phyloP scores from a whole-genome alignment of 1,140 invertebrate species.

The Ceratina australensis region DNA sequence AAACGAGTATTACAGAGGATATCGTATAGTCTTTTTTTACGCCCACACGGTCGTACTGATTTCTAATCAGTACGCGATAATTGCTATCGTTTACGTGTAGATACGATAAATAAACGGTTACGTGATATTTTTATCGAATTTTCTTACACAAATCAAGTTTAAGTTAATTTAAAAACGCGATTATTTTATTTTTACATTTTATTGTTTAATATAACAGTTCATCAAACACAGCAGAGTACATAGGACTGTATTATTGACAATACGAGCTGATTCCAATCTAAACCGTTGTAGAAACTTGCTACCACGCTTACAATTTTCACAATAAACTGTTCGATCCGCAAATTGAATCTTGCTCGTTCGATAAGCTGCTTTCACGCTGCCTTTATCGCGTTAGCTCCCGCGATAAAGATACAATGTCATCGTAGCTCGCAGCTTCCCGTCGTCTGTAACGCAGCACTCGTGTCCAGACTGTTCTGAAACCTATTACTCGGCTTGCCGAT shows the following conservation, averaged over 20 bases:
- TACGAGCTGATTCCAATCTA: too few species aligned
- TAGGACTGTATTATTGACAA: not conserved
- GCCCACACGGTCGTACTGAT: too few species aligned
- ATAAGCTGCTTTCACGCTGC: not conserved
- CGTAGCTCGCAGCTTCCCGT: not conserved
- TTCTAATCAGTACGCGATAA: too few species aligned
- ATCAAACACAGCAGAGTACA: not conserved
- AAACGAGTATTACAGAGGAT: too few species aligned
- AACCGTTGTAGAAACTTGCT: not conserved
- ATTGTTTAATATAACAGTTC: too few species aligned
- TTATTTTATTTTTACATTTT: too few species aligned
- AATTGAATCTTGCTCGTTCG: slow-evolving; percentile 16
- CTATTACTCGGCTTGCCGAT: not conserved
- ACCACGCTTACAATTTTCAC: not conserved
- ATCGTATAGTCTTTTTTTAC: too few species aligned
- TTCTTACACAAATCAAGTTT: too few species aligned
- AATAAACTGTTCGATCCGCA: slow-evolving; percentile 1
- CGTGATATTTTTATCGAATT: too few species aligned
- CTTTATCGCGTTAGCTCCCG: slow-evolving; percentile 11
- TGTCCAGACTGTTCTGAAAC: not conserved
- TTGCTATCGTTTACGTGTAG: too few species aligned
- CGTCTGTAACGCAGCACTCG: not conserved
- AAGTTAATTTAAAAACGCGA: too few species aligned
- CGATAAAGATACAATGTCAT: slow-evolving; percentile 11
- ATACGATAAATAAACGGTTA: too few species aligned